Percentiles rank a stretch among this genome's conserved stretches.
Evolutionary conservation across 2,113 vertebrate genomes (phyloP).

Genomic region (Chloropsis cyanopogon): DNA sequence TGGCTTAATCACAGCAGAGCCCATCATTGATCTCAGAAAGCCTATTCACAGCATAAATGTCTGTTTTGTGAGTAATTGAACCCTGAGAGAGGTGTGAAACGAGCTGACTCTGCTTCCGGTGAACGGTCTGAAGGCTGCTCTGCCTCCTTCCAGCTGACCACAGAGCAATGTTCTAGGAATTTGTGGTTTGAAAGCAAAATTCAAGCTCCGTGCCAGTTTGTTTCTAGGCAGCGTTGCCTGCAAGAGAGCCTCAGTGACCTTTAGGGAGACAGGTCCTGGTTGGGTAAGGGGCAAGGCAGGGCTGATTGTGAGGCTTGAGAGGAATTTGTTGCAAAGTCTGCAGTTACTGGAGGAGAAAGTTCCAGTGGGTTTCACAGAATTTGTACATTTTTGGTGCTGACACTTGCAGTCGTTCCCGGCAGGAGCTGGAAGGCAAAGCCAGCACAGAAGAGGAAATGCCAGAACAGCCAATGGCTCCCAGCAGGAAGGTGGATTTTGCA

Average conservation of each 20-base stretch:
- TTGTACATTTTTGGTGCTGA: fast-evolving
- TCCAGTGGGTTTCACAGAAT: neutral
- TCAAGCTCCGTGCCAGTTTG: fast-evolving
- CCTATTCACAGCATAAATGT: neutral
- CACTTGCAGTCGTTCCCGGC: fast-evolving
- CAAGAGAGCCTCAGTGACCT: neutral
- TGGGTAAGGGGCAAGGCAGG: neutral
- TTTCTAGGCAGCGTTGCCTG: neutral
- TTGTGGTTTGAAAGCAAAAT: neutral
- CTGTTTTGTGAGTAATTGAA: neutral
- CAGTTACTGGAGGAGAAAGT: neutral
- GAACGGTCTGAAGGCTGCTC: neutral
- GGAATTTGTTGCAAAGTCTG: fast-evolving
- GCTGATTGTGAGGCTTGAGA: neutral
- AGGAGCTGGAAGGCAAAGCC: neutral
- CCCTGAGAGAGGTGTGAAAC: constrained; percentile 3
- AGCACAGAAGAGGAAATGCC: neutral
- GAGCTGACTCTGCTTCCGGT: neutral
- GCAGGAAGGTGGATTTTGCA: neutral
- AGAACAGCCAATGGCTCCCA: neutral
- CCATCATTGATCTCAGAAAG: neutral
- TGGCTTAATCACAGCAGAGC: neutral
- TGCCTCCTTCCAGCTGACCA: constrained; percentile 6
- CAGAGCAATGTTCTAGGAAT: neutral
- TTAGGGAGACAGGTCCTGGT: neutral